A percentile compares a stretch with the other conserved stretches of the same genome.
Evolutionary conservation across 2,888 invertebrate genomes (phyloP).

Genomic region (Nineta flava): DNA sequence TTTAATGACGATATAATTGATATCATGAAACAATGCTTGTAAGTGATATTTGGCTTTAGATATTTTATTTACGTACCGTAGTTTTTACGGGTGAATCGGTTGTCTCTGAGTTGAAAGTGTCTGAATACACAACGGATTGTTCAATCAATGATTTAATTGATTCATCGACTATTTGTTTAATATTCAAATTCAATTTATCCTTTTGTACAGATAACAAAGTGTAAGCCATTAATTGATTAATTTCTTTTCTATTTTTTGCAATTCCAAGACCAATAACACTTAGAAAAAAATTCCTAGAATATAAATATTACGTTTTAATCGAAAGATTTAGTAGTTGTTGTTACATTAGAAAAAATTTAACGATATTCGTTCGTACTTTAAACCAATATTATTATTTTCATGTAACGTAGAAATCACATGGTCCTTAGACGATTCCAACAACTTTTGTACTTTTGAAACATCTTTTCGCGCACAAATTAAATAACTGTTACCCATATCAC

Average conservation of each 20-base stretch:
- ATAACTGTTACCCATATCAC: constrained; percentile 72
- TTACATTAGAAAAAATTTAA: not conserved
- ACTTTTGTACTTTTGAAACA: constrained; percentile 35
- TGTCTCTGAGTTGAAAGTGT: no score
- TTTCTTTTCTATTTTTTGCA: constrained; percentile 33
- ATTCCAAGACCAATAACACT: constrained; percentile 51
- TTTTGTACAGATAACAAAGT: constrained; percentile 54
- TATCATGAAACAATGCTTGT: no score
- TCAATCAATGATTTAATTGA: not conserved
- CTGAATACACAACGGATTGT: no score
- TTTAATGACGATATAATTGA: no score
- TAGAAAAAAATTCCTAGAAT: constrained; percentile 41
- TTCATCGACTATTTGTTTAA: constrained; percentile 18
- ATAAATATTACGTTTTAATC: no score
- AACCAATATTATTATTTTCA: constrained; percentile 32
- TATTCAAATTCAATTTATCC: constrained; percentile 25
- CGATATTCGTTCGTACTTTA: constrained; percentile 24
- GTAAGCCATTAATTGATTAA: constrained; percentile 36
- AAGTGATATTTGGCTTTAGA: no score
- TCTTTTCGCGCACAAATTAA: constrained; percentile 54
- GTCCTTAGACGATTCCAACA: constrained; percentile 49
- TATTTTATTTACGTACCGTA: no score
- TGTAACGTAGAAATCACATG: constrained; percentile 43
- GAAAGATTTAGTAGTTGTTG: not conserved
- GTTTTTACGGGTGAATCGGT: no score